Conservation (phyloP, 1,140 invertebrate species). For the Lasioglossum albipes region DNA sequence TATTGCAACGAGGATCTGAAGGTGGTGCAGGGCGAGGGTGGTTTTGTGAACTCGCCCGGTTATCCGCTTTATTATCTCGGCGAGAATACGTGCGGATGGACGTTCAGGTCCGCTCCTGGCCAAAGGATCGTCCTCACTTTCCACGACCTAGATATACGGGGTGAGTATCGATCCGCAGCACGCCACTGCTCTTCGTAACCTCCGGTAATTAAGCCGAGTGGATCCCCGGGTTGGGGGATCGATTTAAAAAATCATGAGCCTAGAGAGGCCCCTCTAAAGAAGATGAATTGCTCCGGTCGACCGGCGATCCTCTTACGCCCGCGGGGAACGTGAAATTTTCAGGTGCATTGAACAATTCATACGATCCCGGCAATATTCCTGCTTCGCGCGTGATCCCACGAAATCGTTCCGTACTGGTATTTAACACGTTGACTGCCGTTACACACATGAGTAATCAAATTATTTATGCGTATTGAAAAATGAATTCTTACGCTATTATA, state of each 20-base stretch:
- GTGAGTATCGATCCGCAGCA: conserved; percentile 61
- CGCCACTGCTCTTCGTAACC: too few relatives aligned
- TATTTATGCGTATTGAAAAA: too few relatives aligned
- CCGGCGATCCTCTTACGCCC: background rate
- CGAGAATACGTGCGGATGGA: conserved; percentile 75
- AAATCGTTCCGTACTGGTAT: too few relatives aligned
- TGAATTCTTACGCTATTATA: too few relatives aligned
- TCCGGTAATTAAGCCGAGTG: conserved; percentile 4
- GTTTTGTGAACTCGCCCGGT: conserved; percentile 75
- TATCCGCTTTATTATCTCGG: conserved; percentile 76
- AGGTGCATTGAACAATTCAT: too few relatives aligned
- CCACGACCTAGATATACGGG: conserved; percentile 76
- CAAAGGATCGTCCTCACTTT: conserved; percentile 75
- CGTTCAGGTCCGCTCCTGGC: conserved; percentile 73
- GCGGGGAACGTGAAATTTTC: too few relatives aligned
- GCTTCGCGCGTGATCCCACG: too few relatives aligned
- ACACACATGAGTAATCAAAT: too few relatives aligned
- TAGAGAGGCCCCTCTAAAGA: too few relatives aligned
- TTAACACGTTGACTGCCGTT: too few relatives aligned
- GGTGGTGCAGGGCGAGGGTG: conserved; percentile 68
- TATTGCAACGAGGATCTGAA: conserved; percentile 75
- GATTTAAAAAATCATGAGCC: conserved; percentile 24
- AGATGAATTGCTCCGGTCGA: background rate
- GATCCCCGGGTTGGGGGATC: background rate
- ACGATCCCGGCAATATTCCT: too few relatives aligned